Evolutionary conservation across 2,888 invertebrate genomes (phyloP), one percentile per base, ranked within the genome.

Genomic region (Busseola fusca): DNA sequence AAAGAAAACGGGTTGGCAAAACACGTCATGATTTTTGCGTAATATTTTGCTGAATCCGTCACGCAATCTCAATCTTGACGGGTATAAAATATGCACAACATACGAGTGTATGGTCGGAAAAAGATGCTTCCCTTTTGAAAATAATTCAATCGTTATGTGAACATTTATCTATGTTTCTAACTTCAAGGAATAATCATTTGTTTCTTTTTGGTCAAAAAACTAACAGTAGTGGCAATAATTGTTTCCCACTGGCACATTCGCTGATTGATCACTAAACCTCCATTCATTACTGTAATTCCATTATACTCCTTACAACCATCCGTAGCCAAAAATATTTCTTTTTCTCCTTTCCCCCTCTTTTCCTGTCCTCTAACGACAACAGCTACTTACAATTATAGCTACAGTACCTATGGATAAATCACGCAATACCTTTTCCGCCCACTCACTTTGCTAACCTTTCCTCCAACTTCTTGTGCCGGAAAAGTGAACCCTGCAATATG

Each of bases 381-480:
- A 57, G 42, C 16, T 60, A 50, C 40, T 10, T 34, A 18, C 6
- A 25, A 14, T 59, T 34, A 34, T 5, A 34, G 34, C 34, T 34
- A 34, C 34, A 14, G 18, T 69, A 59, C 27, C n/a, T 65, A 7
- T 14, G 54, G 48, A 58, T 71, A 71, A 66, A 71, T 78, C 72
- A 65, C 72, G 45, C 40, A 40, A 59, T 71, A 57, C 57, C 45
- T 56, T 76, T 76, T 14, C 62, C 62, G 40, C 62, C 65, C 60
- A 60, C 60, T 52, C 62, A 65, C 64, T 54, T 56, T 34, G 10
- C 34, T 14, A 56, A 56, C 60, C 56, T 64, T 64, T 59, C 40
- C 27, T 70, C 34, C 48, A 64, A 63, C 14, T 50, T 59, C 56
- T 69, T 56, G 45, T 52, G 37, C 27, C 3, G 14, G 37, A 18